These are phyloP conservation scores for Trialeurodes vaporariorum DNA, from an alignment of 1,140 invertebrate genomes.

Conservation along the genomic window DNA sequence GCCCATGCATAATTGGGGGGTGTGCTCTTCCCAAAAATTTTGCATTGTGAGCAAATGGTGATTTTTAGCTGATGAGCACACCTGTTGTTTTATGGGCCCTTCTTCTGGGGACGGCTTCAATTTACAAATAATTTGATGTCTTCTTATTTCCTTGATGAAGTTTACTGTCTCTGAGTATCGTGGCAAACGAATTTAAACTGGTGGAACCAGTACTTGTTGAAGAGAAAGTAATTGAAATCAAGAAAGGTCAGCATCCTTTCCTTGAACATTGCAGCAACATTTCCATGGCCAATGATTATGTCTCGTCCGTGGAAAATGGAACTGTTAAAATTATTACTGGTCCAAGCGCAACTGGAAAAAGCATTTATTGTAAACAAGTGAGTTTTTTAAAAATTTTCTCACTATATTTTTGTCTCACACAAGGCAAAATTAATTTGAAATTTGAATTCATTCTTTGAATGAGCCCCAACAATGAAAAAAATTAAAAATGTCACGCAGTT, in stretches of 20 bases:
- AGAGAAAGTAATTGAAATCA: slow-evolving; percentile 46
- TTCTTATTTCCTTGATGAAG: slow-evolving; percentile 38
- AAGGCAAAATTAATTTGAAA: too few relatives aligned
- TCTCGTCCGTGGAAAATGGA: slow-evolving; percentile 38
- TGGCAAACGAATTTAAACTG: slow-evolving; percentile 58
- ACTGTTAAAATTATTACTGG: slow-evolving; percentile 72
- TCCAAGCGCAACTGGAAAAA: slow-evolving; percentile 86
- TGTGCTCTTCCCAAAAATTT: too few relatives aligned
- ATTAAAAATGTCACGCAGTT: too few relatives aligned
- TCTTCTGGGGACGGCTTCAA: too few relatives aligned
- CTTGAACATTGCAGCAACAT: slow-evolving; percentile 49
- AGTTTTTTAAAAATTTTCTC: slow-evolving; percentile 1
- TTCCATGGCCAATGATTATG: slow-evolving; percentile 62
- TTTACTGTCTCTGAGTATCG: slow-evolving; percentile 55
- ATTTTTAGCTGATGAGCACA: too few relatives aligned
- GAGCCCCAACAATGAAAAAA: too few relatives aligned
- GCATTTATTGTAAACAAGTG: slow-evolving; percentile 54
- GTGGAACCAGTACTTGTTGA: slow-evolving; percentile 48
- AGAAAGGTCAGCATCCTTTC: slow-evolving; percentile 64
- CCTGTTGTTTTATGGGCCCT: too few relatives aligned
- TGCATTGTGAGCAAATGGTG: too few relatives aligned
- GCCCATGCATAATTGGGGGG: too few relatives aligned
- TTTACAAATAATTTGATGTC: too few relatives aligned
- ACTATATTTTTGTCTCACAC: slow-evolving; percentile 8
- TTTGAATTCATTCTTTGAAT: too few relatives aligned